phyloP scores from a whole-genome alignment of 2,888 invertebrate species.

The Amiota communis region DNA sequence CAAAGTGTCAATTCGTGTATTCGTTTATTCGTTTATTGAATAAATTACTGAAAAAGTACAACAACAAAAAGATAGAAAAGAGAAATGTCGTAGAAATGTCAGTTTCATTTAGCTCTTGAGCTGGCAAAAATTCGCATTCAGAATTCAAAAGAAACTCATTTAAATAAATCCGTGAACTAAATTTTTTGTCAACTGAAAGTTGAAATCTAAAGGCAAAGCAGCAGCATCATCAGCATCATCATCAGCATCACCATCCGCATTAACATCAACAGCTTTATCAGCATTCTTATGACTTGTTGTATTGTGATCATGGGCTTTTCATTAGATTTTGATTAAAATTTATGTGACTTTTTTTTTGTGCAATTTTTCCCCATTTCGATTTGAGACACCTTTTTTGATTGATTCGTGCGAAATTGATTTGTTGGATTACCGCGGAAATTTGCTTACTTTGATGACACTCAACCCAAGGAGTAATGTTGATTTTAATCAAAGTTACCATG shows the following conservation, averaged over 20 bases:
- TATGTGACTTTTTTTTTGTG: neutral
- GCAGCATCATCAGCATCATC: too few species aligned
- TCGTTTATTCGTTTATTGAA: conserved; percentile 24
- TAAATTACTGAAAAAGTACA: conserved; percentile 17
- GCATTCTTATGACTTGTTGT: neutral
- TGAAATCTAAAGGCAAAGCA: neutral
- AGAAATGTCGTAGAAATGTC: neutral
- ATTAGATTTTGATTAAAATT: conserved; percentile 19
- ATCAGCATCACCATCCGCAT: too few species aligned
- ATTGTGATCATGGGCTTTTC: neutral
- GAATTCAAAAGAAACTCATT: conserved; percentile 26
- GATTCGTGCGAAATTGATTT: conserved; percentile 27
- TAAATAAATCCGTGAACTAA: conserved; percentile 29
- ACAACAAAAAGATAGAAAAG: conserved; percentile 3
- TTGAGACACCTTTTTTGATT: conserved; percentile 15
- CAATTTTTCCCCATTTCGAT: neutral
- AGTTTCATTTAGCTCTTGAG: neutral
- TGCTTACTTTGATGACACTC: neutral
- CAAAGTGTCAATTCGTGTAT: conserved; percentile 25
- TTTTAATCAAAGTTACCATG: conserved; percentile 8
- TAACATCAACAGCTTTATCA: too few species aligned
- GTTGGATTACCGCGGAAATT: conserved; percentile 13
- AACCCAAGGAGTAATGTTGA: neutral
- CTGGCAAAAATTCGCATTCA: neutral
- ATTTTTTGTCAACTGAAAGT: conserved; percentile 9